phyloP scores from a whole-genome alignment of 1,140 invertebrate genomes.

The Drosophila saltans region DNA sequence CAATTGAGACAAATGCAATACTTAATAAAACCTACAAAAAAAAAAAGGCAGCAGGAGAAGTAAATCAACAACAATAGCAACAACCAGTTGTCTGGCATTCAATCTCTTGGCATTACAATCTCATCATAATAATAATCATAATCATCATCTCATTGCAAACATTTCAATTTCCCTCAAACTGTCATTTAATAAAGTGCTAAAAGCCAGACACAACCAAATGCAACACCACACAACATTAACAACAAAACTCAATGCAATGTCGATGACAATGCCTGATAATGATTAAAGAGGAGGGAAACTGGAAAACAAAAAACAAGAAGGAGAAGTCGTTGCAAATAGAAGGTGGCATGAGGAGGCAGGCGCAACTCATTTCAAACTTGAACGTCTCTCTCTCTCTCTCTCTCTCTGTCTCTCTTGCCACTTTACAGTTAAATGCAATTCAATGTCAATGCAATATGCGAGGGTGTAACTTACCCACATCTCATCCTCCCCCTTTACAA shows the following conservation, averaged over 20 bases:
- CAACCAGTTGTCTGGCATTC: background rate
- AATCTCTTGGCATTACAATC: conserved; percentile 21
- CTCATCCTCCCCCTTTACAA: background rate
- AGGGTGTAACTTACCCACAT: conserved; percentile 6
- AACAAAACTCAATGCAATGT: conserved; percentile 20
- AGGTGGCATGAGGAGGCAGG: background rate
- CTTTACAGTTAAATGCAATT: conserved; percentile 51
- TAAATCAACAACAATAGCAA: background rate
- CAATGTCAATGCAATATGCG: conserved; percentile 53
- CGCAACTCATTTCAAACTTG: conserved; percentile 28
- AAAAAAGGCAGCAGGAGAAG: background rate
- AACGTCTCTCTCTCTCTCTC: background rate
- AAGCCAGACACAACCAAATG: conserved; percentile 15
- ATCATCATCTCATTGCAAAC: conserved; percentile 19
- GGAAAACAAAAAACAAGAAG: background rate
- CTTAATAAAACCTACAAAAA: background rate
- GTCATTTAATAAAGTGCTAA: conserved; percentile 49
- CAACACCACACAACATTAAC: background rate
- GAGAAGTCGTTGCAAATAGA: background rate
- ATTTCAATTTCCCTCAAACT: conserved; percentile 42
- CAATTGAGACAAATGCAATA: background rate
- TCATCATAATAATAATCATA: conserved; percentile 3
- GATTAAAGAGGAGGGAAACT: background rate
- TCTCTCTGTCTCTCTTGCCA: conserved; percentile 37
- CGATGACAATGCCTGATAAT: conserved; percentile 34